Evolutionary conservation across 2,888 invertebrate genomes (phyloP), one percentile per base, ranked within the genome.

Genomic region (Emmelina monodactyla): DNA sequence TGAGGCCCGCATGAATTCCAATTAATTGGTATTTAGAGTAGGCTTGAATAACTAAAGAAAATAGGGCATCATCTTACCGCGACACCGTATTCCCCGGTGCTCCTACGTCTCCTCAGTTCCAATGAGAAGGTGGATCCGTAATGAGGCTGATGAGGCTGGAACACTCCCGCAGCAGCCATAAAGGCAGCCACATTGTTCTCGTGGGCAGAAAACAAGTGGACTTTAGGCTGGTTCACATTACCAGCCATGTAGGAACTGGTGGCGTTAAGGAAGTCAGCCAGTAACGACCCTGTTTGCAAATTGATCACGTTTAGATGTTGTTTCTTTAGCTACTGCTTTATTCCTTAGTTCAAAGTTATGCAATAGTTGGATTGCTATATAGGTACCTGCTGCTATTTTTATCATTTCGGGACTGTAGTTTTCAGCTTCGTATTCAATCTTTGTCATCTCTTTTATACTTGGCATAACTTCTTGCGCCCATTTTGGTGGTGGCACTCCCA

Each of bases 151-250:
- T 84, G 83, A 0, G 82, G 69, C 36, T 78, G 57, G 50, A 76
- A 87, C 1, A 84, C 76, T 9, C 70, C 65, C 0, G 84, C 64
- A 2, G 83, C 82, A 1, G 75, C 66, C 51, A 87, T 69, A n/a
- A 86, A 42, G 0, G 79, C 79, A 1, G 84, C 83, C 1, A 88
- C 76, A 22, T 86, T 87, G 34, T 85, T 83, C 54, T 88, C 88
- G 53, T 88, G 88, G 1, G 80, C 85, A 1, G 85, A 82, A 47
- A 80, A 83, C 35, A 85, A 48, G 25, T 68, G 62, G 14, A 85
- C 40, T 45, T 80, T 83, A 0, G 67, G 63, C 22, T 56, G 63
- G 4, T 64, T 58, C 1, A 42, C 41, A 28, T 76, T 50, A 2
- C 82, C 79, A 3, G 62, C 57, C 16, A 80, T 69, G 9, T 81